phyloP scores from a whole-genome alignment of 1,140 invertebrate species.

The Chymomyza costata region DNA sequence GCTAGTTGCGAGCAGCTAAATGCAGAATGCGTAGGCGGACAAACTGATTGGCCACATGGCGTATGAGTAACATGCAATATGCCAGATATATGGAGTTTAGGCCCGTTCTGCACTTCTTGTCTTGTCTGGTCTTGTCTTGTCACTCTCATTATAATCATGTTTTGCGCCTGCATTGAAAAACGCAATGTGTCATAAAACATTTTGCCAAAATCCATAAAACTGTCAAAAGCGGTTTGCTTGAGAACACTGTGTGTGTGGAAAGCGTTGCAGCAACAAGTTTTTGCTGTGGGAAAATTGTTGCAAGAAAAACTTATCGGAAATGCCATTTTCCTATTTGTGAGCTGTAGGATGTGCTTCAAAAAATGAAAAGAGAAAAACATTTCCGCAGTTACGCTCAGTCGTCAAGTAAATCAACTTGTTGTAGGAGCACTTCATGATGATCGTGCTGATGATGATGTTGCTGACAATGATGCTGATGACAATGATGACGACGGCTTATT shows the following conservation, averaged over 20 bases:
- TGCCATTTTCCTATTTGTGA: too few species aligned
- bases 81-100: background rate
- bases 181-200: constrained; percentile 66
- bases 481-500: constrained; percentile 53
- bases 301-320: too few species aligned
- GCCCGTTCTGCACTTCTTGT: constrained; percentile 4
- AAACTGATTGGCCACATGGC: constrained; percentile 67
- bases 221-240: constrained; percentile 56
- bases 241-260: constrained; percentile 43
- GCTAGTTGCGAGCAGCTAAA: constrained; percentile 49
- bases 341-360: too few species aligned
- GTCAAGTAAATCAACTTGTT: too few species aligned
- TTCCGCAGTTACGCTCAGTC: too few species aligned
- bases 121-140: constrained; percentile 17
- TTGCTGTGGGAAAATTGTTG: too few species aligned
- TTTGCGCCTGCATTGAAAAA: constrained; percentile 27
- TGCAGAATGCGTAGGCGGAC: constrained; percentile 48
- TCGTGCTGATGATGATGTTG: too few species aligned
- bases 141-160: constrained; percentile 60
- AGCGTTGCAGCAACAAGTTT: constrained; percentile 28
- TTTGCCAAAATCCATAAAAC: constrained; percentile 69
- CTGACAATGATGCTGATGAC: background rate
- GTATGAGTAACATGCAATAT: constrained; percentile 55
- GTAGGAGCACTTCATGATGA: too few species aligned
- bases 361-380: too few species aligned